Percentiles rank a stretch among this genome's conserved stretches.
These are phyloP conservation scores for Dryomyza anilis DNA, from an alignment of 2,888 invertebrate species.

Conservation along the genomic window DNA sequence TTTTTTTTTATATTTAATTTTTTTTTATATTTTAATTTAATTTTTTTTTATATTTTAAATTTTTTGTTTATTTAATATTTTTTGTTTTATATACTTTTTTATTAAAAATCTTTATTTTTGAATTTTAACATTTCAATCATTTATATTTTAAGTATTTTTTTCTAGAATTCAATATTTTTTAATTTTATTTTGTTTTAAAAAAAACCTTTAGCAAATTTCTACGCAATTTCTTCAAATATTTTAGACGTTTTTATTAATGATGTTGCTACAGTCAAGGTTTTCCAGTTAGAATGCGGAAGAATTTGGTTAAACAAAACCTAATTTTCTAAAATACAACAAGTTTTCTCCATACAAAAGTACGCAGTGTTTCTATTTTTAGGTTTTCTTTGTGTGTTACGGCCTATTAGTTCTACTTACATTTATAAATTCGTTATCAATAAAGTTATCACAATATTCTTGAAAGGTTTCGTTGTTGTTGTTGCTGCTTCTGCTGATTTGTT, in stretches of 20 bases:
- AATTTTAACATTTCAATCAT: too few relatives aligned
- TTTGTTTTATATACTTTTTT: too few relatives aligned
- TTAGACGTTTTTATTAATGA: not conserved
- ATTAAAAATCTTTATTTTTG: too few relatives aligned
- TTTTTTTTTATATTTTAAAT: too few relatives aligned
- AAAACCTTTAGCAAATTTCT: not conserved
- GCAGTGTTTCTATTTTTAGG: not conserved
- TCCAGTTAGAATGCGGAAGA: constrained; percentile 1
- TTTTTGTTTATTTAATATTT: too few relatives aligned
- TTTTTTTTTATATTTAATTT: constrained; percentile 24
- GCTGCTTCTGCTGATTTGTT: not conserved
- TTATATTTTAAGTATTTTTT: not conserved
- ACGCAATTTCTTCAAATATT: not conserved
- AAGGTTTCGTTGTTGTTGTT: not conserved
- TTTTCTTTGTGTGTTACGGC: not conserved
- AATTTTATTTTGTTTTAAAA: not conserved
- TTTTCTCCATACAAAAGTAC: not conserved
- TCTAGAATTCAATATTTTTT: not conserved
- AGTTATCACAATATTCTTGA: constrained; percentile 19
- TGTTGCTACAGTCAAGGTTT: not conserved
- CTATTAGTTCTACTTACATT: constrained; percentile 17
- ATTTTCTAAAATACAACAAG: too few relatives aligned
- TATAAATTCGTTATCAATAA: constrained; percentile 6
- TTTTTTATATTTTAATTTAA: not conserved
- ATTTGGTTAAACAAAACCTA: not conserved